Base-by-base conservation (phyloP, 2,888 invertebrate genomes). In the Synergus laeviventris region DNA sequence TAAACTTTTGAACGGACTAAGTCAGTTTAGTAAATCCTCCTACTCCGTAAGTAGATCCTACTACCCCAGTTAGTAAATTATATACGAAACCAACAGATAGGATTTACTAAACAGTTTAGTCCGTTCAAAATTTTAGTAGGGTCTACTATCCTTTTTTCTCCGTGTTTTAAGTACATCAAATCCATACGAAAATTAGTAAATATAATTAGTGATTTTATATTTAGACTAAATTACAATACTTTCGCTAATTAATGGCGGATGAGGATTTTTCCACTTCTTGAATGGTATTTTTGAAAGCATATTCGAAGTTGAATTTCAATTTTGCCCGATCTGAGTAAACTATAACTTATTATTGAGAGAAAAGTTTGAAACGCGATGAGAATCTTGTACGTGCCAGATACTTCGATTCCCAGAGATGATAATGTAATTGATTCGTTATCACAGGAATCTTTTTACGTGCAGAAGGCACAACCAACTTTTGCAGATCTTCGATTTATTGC, bases 391-490 rank as follows among this genome's bases (percentile, higher is more conserved):
- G 70, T 70, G 45, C 45, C 49, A 70, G 31, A 70, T 49, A 70
- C 70, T 49, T 49, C 31, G 36, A 70, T 70, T 70, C 11, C n/a
- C 70, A 31, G 31, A 70, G 70, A 70, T 36, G 70, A 36, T 70
- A 70, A 70, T 70, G 70, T 70, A 70, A 70, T 49, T 70, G 70
- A 70, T 31, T 70, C 45, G 49, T 70, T 70, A 70, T 70, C 70
- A 36, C 49, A 45, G 36, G 31, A 70, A 45, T 70, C 70, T 70
- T 70, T 70, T 24, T 36, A 49, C 49, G 31, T 70, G 49, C 45
- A 31, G 24, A 24, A 24, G 49, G 70, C 31, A 11, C 49, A 70
- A 70, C 49, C 70, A 31, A 70, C 70, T 24, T 70, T 70, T 70
- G 45, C 12, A 49, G 70, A 70, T 59, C 24, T 59, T 24, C 14